These are phyloP conservation scores for Pomacea maculata DNA, from an alignment of 1,140 invertebrate species.

Conservation along the genomic window DNA sequence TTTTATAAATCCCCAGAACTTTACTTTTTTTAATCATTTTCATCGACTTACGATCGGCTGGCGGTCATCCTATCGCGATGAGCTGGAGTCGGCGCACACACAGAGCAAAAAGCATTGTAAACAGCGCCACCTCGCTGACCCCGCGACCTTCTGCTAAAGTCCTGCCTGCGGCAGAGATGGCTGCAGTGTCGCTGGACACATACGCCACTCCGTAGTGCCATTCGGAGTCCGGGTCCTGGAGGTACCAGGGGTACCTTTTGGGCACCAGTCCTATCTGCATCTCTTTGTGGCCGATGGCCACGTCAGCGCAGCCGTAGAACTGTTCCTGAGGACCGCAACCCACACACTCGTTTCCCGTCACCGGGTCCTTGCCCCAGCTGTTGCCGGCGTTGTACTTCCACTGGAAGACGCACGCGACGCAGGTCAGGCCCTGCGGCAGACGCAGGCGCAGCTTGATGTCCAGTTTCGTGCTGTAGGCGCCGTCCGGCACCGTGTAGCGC, in stretches of 20 bases:
- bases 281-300: slow-evolving; percentile 54
- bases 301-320: slow-evolving; percentile 60
- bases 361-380: slow-evolving; percentile 54
- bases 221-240: slow-evolving; percentile 18
- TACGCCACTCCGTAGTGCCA: slow-evolving; percentile 38
- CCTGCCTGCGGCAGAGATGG: slow-evolving; percentile 1
- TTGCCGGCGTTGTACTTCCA: slow-evolving; percentile 64
- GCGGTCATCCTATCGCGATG: too few relatives aligned
- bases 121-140: neutral
- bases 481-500: slow-evolving; percentile 33
- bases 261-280: slow-evolving; percentile 29
- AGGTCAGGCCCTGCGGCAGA: slow-evolving; percentile 54
- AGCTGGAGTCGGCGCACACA: too few relatives aligned
- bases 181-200: slow-evolving; percentile 7
- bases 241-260: slow-evolving; percentile 30
- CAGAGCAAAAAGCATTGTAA: too few relatives aligned
- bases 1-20: too few relatives aligned
- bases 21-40: too few relatives aligned
- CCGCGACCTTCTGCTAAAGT: neutral
- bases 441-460: slow-evolving; percentile 38
- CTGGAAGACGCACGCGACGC: slow-evolving; percentile 62
- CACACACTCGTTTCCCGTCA: slow-evolving; percentile 40
- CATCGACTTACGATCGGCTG: too few relatives aligned
- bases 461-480: slow-evolving; percentile 23
- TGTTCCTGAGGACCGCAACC: slow-evolving; percentile 59